phyloP scores from a whole-genome alignment of 1,140 invertebrate species.

The Magallana angulata region DNA sequence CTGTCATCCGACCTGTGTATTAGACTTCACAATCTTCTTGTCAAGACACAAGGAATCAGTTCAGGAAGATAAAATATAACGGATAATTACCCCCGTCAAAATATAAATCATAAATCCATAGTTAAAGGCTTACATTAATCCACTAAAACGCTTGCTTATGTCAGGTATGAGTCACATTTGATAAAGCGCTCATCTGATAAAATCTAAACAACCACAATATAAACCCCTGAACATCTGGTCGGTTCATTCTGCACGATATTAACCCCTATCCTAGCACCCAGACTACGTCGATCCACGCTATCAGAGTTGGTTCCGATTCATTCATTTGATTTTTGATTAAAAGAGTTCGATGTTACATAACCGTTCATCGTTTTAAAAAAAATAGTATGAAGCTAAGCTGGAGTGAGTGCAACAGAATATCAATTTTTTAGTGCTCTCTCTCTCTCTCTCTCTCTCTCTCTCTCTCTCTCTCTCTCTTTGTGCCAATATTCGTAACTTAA shows the following conservation, averaged over 20 bases:
- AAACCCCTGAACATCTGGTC: conserved; percentile 9
- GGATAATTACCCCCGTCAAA: conserved; percentile 32
- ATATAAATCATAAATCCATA: conserved; percentile 26
- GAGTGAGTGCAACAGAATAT: too few relatives aligned
- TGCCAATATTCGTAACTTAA: too few relatives aligned
- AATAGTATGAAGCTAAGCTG: too few relatives aligned
- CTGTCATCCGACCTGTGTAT: background rate
- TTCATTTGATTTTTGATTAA: background rate
- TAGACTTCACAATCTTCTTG: background rate
- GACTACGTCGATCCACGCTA: background rate
- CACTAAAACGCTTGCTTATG: background rate
- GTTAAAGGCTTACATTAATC: background rate
- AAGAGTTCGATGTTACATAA: background rate
- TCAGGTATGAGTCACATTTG: conserved; percentile 21
- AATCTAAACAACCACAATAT: conserved; percentile 6
- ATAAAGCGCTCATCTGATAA: conserved; percentile 5
- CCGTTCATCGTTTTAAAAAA: background rate
- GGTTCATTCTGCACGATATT: conserved; percentile 11
- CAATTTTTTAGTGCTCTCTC: too few relatives aligned
- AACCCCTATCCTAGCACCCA: background rate
- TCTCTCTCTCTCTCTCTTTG: too few relatives aligned
- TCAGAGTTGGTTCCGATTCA: background rate
- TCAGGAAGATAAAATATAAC: conserved; percentile 26
- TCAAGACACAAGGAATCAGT: background rate
- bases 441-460: too few relatives aligned